Evolutionary conservation across 2,888 invertebrate genomes (phyloP).

Genomic region (Aleiodes leptofemur): DNA sequence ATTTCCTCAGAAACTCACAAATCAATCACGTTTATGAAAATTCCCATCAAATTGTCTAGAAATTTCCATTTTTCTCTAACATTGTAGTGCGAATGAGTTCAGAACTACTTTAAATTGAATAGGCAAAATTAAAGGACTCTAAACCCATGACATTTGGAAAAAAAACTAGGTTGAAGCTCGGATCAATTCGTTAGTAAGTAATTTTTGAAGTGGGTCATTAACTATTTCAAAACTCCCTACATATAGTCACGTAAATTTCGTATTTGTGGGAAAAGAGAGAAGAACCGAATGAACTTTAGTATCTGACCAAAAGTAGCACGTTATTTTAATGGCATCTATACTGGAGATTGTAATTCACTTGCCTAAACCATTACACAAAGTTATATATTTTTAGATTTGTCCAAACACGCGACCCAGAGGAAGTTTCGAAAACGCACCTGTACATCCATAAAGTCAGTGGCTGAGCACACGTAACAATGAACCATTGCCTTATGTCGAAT

Average conservation of each 20-base stretch:
- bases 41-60: background rate
- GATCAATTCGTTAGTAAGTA: slow-evolving; percentile 33
- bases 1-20: too few relatives aligned
- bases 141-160: slow-evolving; percentile 46
- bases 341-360: slow-evolving; percentile 28
- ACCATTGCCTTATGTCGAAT: slow-evolving; percentile 97
- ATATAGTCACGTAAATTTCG: slow-evolving; percentile 23
- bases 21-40: too few relatives aligned
- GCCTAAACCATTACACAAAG: slow-evolving; percentile 23
- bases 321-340: background rate
- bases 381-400: slow-evolving; percentile 43
- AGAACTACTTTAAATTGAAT: too few relatives aligned
- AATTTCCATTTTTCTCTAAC: too few relatives aligned
- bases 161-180: slow-evolving; percentile 57
- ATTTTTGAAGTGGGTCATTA: slow-evolving; percentile 26
- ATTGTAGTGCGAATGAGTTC: too few relatives aligned
- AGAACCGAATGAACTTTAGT: slow-evolving; percentile 27
- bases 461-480: slow-evolving; percentile 92
- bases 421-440: slow-evolving; percentile 77
- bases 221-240: background rate
- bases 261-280: background rate
- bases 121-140: slow-evolving; percentile 12
- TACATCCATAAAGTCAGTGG: slow-evolving; percentile 96
- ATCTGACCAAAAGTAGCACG: slow-evolving; percentile 3
- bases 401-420: slow-evolving; percentile 34